Conservation (phyloP, 2,113 vertebrate species). For the Psittacara wagleri region DNA sequence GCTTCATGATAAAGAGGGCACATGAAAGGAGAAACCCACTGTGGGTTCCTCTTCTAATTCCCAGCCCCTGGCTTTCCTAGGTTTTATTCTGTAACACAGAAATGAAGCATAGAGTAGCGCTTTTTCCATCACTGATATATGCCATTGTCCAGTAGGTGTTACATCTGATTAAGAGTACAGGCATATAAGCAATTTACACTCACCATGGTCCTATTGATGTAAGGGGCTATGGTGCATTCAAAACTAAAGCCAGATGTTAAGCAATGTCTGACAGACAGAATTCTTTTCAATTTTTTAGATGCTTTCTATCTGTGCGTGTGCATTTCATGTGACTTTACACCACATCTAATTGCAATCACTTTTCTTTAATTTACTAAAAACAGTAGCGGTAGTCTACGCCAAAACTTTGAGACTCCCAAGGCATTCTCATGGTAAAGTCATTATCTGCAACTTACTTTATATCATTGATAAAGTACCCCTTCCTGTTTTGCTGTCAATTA, state of each 20-base stretch:
- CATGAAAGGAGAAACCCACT: neutral
- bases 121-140: neutral
- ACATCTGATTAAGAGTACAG: neutral
- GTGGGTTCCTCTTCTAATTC: neutral
- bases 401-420: neutral
- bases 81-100: neutral
- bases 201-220: neutral
- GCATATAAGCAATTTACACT: neutral
- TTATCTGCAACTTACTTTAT: neutral
- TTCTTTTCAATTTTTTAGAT: neutral
- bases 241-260: neutral
- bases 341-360: neutral
- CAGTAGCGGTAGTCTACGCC: neutral
- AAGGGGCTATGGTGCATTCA: neutral
- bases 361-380: neutral
- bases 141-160: neutral
- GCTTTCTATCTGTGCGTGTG: neutral
- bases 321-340: neutral
- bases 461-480: neutral
- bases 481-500: conserved; percentile 27
- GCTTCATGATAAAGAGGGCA: neutral
- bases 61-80: neutral
- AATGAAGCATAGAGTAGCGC: neutral
- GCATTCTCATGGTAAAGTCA: neutral
- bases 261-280: neutral